Conservation (phyloP, 2,797 vertebrate genomes). For the Fistularia commersonii region DNA sequence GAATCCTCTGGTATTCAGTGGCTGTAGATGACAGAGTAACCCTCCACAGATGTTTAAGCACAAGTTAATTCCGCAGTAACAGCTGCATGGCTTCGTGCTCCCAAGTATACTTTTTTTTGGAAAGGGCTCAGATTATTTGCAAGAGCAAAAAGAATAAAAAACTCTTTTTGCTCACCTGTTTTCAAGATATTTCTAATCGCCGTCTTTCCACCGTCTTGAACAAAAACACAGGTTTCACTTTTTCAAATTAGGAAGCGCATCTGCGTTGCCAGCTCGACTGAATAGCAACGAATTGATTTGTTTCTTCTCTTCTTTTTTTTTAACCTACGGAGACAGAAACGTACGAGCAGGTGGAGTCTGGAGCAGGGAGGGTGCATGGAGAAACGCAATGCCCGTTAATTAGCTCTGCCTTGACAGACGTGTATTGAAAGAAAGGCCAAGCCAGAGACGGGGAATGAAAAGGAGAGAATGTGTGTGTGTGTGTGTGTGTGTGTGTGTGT, state of each 20-base stretch:
- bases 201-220: no score
- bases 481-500: conserved; percentile 8
- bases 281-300: conserved; percentile 29
- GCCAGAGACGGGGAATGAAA: conserved; percentile 10
- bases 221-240: background rate
- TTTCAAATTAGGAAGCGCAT: conserved; percentile 16
- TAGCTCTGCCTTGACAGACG: conserved; percentile 30
- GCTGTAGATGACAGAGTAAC: no score
- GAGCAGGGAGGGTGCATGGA: conserved; percentile 3
- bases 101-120: no score
- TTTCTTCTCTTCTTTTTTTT: background rate
- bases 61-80: no score
- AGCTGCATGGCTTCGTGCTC: no score
- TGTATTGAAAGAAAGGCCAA: conserved; percentile 4
- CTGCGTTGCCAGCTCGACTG: conserved; percentile 9
- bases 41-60: no score
- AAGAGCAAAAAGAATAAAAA: no score
- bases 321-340: conserved; percentile 5
- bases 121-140: no score
- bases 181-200: no score
- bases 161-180: no score
- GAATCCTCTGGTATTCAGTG: no score
- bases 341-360: conserved; percentile 26
- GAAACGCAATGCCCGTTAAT: conserved; percentile 28
- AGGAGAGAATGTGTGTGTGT: background rate